Conservation (phyloP, 2,888 invertebrate species). For the Stictocephala bisonia region DNA sequence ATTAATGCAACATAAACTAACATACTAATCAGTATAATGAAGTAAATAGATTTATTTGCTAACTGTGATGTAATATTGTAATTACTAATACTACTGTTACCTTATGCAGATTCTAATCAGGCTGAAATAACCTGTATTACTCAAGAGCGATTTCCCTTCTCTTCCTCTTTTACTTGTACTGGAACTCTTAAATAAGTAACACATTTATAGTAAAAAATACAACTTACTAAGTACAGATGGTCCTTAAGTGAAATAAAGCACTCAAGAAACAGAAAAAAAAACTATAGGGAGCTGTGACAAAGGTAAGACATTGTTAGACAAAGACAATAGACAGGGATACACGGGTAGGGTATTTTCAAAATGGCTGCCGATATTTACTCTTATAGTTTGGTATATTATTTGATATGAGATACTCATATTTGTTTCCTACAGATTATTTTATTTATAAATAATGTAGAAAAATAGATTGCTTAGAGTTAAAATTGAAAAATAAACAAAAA, state of each 20-base stretch:
- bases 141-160: no score
- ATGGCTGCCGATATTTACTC: constrained; percentile 54
- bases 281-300: constrained; percentile 7
- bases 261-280: constrained; percentile 42
- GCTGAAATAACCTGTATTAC: no score
- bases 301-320: constrained; percentile 47
- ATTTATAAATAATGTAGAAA: constrained; percentile 9
- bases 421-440: constrained; percentile 5
- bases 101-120: no score
- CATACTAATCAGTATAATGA: no score
- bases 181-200: no score
- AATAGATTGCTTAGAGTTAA: constrained; percentile 26
- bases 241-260: constrained; percentile 39
- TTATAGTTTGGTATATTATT: background rate
- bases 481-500: constrained; percentile 45
- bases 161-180: no score
- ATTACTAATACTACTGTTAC: no score
- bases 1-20: no score
- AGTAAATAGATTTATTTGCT: no score
- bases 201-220: no score
- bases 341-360: constrained; percentile 52
- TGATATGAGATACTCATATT: background rate
- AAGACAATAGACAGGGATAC: constrained; percentile 51
- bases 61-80: no score
- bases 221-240: constrained; percentile 32